A percentile compares a stretch with the other conserved stretches of the same genome.
Conservation (phyloP, 2,797 vertebrate genomes). For the Parauchenoglanis punctatus region DNA sequence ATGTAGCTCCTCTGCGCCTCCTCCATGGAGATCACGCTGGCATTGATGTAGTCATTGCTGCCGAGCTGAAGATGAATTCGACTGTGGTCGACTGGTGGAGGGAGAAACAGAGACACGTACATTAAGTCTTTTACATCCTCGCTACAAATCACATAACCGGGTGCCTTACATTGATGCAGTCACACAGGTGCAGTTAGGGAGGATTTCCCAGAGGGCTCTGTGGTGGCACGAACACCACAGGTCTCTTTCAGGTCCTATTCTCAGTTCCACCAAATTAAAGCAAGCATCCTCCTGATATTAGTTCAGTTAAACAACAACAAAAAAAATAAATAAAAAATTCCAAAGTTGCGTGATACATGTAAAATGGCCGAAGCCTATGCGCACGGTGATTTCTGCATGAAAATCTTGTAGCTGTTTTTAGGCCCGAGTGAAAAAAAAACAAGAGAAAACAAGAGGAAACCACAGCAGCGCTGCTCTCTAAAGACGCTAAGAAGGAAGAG, state of each 20-base stretch:
- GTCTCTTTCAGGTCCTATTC: conserved; percentile 55
- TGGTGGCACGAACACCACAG: conserved; percentile 32
- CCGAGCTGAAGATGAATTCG: conserved; percentile 91
- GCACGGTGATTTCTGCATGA: conserved; percentile 13
- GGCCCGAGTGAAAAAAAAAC: not conserved
- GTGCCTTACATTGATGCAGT: not conserved
- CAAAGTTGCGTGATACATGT: not conserved
- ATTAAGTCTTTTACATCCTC: conserved; percentile 18
- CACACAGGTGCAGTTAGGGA: conserved; percentile 54
- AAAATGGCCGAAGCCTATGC: not conserved
- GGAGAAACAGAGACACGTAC: conserved; percentile 18
- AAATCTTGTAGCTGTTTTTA: conserved; percentile 33
- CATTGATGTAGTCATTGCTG: conserved; percentile 95
- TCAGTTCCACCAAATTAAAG: conserved; percentile 53
- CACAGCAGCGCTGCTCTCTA: conserved; percentile 59
- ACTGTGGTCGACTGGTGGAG: conserved; percentile 91
- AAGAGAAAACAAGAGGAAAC: conserved; percentile 72
- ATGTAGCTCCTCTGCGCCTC: conserved; percentile 97
- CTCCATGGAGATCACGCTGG: conserved; percentile 92
- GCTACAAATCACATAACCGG: conserved; percentile 3
- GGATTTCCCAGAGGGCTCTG: conserved; percentile 20
- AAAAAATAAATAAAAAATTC: not conserved
- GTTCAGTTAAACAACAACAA: conserved; percentile 11
- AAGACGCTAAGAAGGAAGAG: conserved; percentile 39
- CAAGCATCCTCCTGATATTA: conserved; percentile 18